Evolutionary conservation across 2,888 invertebrate genomes (phyloP).

Genomic region (Sarcophaga carnaria): DNA sequence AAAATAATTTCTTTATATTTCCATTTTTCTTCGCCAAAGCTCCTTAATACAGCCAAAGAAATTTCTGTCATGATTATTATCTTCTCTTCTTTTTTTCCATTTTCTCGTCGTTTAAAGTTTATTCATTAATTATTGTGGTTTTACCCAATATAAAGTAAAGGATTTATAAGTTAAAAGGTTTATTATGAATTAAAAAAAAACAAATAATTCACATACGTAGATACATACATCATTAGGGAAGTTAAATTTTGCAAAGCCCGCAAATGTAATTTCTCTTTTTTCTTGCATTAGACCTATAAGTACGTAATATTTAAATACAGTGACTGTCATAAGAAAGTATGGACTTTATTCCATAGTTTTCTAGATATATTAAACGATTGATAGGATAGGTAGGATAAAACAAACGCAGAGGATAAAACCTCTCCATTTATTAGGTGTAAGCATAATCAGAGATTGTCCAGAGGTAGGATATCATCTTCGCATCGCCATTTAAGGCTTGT

Average conservation of each 20-base stretch:
- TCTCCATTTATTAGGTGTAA: no score
- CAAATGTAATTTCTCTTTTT: slow-evolving; percentile 17
- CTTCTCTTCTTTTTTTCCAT: not conserved
- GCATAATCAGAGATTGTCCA: no score
- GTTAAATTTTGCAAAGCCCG: slow-evolving; percentile 20
- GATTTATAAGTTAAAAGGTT: slow-evolving; percentile 44
- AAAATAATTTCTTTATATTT: not conserved
- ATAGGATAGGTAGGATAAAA: no score
- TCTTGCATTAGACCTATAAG: not conserved
- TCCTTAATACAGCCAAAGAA: not conserved
- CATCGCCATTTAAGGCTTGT: no score
- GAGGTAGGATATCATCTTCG: no score
- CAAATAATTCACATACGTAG: not conserved
- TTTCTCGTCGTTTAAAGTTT: slow-evolving; percentile 12
- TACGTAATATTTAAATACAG: not conserved
- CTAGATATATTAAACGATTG: no score
- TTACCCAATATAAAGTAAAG: slow-evolving; percentile 29
- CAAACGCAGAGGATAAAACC: no score
- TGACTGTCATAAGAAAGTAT: no score
- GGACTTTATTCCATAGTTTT: no score
- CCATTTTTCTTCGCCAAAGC: not conserved
- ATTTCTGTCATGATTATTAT: slow-evolving; percentile 30
- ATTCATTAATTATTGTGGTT: slow-evolving; percentile 47
- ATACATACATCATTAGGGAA: slow-evolving; percentile 5
- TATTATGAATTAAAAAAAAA: not conserved